Conservation (phyloP, 2,797 vertebrate genomes). For the Oreochromis mossambicus region DNA sequence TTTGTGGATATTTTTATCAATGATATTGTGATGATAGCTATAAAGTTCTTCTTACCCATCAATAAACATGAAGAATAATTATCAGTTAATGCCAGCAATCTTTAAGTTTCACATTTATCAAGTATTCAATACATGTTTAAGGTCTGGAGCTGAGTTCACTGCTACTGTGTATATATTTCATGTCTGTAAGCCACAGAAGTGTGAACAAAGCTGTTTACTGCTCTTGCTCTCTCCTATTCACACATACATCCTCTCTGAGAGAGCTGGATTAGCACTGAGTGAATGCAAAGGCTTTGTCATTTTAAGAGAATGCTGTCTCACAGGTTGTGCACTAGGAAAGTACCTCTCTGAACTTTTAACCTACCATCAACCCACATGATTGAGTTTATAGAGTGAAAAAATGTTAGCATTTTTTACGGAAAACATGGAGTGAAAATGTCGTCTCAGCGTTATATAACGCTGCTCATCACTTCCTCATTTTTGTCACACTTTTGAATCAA, state of each 20-base stretch:
- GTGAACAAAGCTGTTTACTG: not conserved
- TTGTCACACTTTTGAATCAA: not conserved
- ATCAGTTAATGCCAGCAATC: not conserved
- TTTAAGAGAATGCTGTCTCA: constrained; percentile 48
- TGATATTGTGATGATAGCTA: not conserved
- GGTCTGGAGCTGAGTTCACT: not conserved
- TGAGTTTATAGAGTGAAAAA: not conserved
- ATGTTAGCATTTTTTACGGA: not conserved
- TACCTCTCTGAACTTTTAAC: not conserved
- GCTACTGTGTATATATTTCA: not conserved
- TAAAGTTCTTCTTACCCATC: not conserved
- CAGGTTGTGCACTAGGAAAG: constrained; percentile 26
- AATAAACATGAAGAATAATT: not conserved
- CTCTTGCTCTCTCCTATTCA: not conserved
- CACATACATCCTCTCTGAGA: not conserved
- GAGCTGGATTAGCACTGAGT: not conserved
- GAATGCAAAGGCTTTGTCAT: constrained; percentile 22
- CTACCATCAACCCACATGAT: not conserved
- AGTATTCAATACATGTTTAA: not conserved
- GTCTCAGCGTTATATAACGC: not conserved
- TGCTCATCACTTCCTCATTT: not conserved
- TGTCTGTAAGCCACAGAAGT: not conserved
- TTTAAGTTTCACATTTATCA: not conserved
- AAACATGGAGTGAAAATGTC: not conserved
- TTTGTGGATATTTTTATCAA: not conserved